Evolutionary conservation across 2,888 invertebrate genomes (phyloP).

Genomic region (Dicranocentrus wangi): DNA sequence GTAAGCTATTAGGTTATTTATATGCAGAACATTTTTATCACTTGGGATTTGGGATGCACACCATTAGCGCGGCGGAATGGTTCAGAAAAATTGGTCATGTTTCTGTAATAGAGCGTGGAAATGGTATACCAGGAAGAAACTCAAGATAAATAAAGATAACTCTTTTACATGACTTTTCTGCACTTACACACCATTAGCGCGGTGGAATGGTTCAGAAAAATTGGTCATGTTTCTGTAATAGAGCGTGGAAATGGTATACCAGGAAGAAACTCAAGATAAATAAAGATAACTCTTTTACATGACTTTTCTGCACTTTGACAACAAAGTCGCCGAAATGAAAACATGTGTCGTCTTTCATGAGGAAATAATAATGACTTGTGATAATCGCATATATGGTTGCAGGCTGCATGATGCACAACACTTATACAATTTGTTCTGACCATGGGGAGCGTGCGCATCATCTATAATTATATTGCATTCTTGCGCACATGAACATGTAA

Average conservation of each 20-base stretch:
- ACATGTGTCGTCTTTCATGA: conserved; percentile 1
- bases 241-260: not conserved
- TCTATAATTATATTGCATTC: not conserved
- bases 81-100: not conserved
- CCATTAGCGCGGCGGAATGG: too few species aligned
- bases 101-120: conserved; percentile 8
- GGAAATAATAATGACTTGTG: not conserved
- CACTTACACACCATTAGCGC: too few species aligned
- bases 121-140: conserved; percentile 12
- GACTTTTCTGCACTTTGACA: conserved; percentile 9
- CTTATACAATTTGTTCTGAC: conserved; percentile 13
- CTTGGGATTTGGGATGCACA: too few species aligned
- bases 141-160: not conserved
- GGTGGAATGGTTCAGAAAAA: too few species aligned
- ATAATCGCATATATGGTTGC: conserved; percentile 1
- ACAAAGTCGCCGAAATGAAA: not conserved
- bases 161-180: conserved; percentile 9
- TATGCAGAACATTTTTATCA: too few species aligned
- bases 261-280: not conserved
- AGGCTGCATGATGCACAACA: conserved; percentile 13
- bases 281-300: not conserved
- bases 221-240: conserved; percentile 2
- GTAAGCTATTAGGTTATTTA: too few species aligned
- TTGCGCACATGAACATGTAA: too few species aligned
- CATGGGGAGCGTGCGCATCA: conserved; percentile 13